Conservation (phyloP, 2,113 vertebrate species). For the Lichenostomus cassidix region DNA sequence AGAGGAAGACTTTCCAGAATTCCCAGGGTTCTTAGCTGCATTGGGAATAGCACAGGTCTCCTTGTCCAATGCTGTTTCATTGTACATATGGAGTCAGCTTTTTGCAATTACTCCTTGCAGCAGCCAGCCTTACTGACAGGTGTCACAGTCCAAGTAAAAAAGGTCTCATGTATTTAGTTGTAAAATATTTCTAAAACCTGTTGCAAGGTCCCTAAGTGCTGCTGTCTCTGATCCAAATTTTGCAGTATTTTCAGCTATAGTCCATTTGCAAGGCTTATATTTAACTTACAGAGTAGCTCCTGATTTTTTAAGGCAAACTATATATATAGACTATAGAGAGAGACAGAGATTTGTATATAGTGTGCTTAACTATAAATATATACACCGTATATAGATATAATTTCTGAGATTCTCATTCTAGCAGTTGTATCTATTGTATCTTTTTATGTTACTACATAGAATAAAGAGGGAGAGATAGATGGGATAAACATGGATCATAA, state of each 20-base stretch:
- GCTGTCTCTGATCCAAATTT: not conserved
- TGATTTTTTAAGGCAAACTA: not conserved
- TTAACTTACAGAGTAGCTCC: not conserved
- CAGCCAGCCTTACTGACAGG: not conserved
- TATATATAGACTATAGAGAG: not conserved
- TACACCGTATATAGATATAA: not conserved
- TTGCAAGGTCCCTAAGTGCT: not conserved
- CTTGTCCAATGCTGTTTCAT: not conserved
- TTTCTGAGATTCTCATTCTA: not conserved
- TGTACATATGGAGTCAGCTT: not conserved
- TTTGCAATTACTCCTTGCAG: not conserved
- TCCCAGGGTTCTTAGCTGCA: not conserved
- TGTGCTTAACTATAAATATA: not conserved
- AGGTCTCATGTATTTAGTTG: not conserved
- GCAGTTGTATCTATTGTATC: not conserved
- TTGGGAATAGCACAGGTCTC: not conserved
- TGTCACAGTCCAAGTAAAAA: not conserved
- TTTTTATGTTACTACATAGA: not conserved
- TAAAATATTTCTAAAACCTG: not conserved
- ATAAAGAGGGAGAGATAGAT: not conserved
- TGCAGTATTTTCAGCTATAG: not conserved
- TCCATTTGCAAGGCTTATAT: not conserved
- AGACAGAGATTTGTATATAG: not conserved
- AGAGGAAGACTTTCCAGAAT: not conserved
- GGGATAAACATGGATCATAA: not conserved